Conservation (phyloP, 2,888 invertebrate species). For the Neoaliturus tenellus region DNA sequence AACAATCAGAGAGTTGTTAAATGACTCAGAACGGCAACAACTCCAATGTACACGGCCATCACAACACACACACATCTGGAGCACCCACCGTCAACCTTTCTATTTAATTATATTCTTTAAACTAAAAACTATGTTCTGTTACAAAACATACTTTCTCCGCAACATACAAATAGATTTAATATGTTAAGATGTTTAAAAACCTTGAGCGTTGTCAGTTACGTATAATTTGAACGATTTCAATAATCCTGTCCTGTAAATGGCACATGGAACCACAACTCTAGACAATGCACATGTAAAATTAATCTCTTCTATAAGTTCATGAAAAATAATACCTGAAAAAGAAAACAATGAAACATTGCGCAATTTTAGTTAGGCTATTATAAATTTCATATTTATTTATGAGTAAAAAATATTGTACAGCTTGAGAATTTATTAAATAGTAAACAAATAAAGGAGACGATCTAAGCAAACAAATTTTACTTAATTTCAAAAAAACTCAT, state of each 20-base stretch:
- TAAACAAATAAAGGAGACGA: too few relatives aligned
- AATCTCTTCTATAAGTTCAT: too few relatives aligned
- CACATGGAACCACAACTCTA: conserved; percentile 37
- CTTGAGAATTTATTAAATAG: too few relatives aligned
- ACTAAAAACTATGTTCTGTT: conserved; percentile 44
- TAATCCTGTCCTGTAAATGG: conserved; percentile 46
- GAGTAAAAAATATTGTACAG: too few relatives aligned
- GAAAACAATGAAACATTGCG: too few relatives aligned
- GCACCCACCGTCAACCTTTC: conserved; percentile 9
- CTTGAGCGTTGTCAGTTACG: conserved; percentile 47
- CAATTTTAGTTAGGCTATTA: too few relatives aligned
- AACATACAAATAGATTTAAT: conserved; percentile 43
- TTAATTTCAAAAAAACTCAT: too few relatives aligned
- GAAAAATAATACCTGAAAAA: too few relatives aligned
- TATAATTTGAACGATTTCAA: conserved; percentile 42
- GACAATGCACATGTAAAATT: not conserved
- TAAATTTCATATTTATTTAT: too few relatives aligned
- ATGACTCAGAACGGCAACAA: too few relatives aligned
- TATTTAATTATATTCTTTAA: conserved; percentile 15
- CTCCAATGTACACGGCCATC: conserved; percentile 19
- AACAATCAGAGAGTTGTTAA: too few relatives aligned
- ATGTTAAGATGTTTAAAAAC: conserved; percentile 43
- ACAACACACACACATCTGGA: conserved; percentile 10
- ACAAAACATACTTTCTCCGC: conserved; percentile 40
- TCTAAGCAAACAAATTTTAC: too few relatives aligned